Evolutionary conservation across 2,888 invertebrate species (phyloP).

Genomic region (Cephus nigrinus): DNA sequence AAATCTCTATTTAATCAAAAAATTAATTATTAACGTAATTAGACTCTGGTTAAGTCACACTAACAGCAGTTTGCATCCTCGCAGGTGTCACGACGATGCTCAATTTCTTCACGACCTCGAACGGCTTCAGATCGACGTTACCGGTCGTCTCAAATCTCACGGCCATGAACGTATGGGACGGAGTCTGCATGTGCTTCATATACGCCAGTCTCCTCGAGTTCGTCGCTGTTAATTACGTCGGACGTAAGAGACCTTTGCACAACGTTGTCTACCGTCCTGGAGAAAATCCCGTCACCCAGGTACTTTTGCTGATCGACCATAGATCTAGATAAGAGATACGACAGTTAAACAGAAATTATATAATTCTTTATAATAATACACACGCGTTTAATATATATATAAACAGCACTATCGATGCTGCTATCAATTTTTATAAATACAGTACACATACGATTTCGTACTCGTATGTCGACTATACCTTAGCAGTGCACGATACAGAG

Average conservation of each 20-base stretch:
- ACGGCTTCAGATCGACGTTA: slow-evolving; percentile 90
- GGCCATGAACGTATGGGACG: slow-evolving; percentile 98
- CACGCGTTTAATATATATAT: not conserved
- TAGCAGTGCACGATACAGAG: not conserved
- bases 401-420: not conserved
- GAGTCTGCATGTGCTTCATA: slow-evolving; percentile 97
- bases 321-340: not conserved
- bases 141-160: slow-evolving; percentile 94
- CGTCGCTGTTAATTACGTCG: slow-evolving; percentile 95
- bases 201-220: slow-evolving; percentile 94
- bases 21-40: not conserved
- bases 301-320: slow-evolving; percentile 60
- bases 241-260: slow-evolving; percentile 88
- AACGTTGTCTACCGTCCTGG: slow-evolving; percentile 91
- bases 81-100: slow-evolving; percentile 96
- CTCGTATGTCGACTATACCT: not conserved
- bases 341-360: not conserved
- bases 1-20: not conserved
- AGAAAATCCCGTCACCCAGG: slow-evolving; percentile 92
- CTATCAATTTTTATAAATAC: not conserved
- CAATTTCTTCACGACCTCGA: slow-evolving; percentile 97
- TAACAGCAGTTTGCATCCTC: slow-evolving; percentile 17
- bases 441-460: not conserved
- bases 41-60: not conserved
- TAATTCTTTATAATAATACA: not conserved